Evolutionary conservation across 1,140 invertebrate species (phyloP), one percentile per base, ranked within the genome.

Genomic region (Globodera rostochiensis): DNA sequence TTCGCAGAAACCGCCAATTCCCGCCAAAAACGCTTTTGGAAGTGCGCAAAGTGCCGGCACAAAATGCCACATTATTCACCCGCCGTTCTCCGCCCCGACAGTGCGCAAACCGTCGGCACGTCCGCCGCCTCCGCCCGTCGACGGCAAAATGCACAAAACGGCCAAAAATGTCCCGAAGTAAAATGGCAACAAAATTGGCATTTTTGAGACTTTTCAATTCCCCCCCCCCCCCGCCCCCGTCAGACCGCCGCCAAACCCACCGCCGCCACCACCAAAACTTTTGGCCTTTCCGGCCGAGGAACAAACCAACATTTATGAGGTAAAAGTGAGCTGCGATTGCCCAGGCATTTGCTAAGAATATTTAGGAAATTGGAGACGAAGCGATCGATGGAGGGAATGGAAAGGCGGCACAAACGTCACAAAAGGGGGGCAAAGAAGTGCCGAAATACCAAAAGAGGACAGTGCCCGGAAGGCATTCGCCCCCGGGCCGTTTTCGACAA

Each of bases 361-460:
- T 69, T 47, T 50, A 69, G 76, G 70, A 78, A 45, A 60, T 60
- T 60, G 57, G 57, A 5, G 9, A 60, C 57, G 57, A 60, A 15
- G 50, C 50, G 6, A 60, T 60, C 15, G 57, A 60, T 15, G 57
- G 1, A 6, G 6, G 5, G 15, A 60, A 21, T 45, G 13, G 46
- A 50, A 73, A 46, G 11, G 71, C 6, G 13, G n/a, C 11, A 46
- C 11, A 57, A 36, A 36, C 8, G 19, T 4, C 11, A 21, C 46
- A 73, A 76, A 78, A 79, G 45, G 9, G 57, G 15, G 11, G 11
- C 45, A 50, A 50, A 53, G 60, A 80, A 36, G 49, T 53, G 69
- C 69, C 67, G 53, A 80, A 80, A 9, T 81, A 47, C 60, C 49
- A 47, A 15, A 81, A 81, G 74, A 78, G 73, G 36, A 81, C 57